Evolutionary conservation across 2,113 vertebrate genomes (phyloP), one percentile per base, ranked within the genome.

Genomic region (Callocephalon fimbriatum): DNA sequence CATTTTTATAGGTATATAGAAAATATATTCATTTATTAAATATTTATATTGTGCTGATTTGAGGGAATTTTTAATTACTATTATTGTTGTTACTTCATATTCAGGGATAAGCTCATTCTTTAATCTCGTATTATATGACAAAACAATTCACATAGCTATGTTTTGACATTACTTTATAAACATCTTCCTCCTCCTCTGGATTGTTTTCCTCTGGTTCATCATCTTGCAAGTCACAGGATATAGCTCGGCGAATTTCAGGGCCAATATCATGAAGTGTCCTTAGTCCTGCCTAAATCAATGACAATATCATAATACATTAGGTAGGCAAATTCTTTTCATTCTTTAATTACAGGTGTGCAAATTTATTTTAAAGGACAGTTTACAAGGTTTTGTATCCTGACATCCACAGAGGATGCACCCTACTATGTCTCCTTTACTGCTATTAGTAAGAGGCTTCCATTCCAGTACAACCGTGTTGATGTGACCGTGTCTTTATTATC

Each of bases 221-320:
- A 98, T 99, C 99, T 97, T 99, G 99, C 98, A 99, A 99, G 98
- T 99, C 99, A 98, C 99, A 99, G 97, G 99, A 99, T 98, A 99
- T 99, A 96, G 99, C 99, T 97, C 99, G 99, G 88, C 99, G 99
- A 97, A 99, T 99, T 99, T 99, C 99, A 83, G 99, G 99, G 97
- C 99, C 99, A 96, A 99, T 99, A 98, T 99, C 99, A 98, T 99
- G 99, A 97, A 99, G 99, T 68, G 99, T 99, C 98, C 99, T 99
- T 98, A 99, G 99, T 97, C 99, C 99, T 94, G 99, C 99, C 99
- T 99, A 99, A 97, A 99, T 99, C 98, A 99, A 98, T 98, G 98
- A 98, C 98, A 99, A 99, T 42, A 98, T 97, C 98, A 99, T 95
- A 97, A 97, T 5, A 94, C 35, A 98, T 98, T 98, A 98, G 97